Evolutionary conservation across 2,888 invertebrate genomes (phyloP), one percentile per base, ranked within the genome.

Genomic region (Automeris io): DNA sequence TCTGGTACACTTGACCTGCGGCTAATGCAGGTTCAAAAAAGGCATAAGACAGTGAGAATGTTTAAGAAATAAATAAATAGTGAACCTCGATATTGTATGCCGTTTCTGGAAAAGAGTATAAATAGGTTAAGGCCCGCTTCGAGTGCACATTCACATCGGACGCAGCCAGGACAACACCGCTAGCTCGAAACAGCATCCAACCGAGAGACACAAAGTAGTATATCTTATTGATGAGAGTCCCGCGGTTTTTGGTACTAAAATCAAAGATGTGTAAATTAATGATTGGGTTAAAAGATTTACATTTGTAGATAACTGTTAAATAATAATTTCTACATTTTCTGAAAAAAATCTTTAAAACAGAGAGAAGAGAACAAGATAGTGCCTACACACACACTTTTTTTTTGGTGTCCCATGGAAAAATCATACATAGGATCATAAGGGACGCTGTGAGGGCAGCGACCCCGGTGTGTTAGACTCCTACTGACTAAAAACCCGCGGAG

Each of bases 131-230:
- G 0, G 88, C 88, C 8, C 71, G 59, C 32, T 79, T 76, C 1
- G 91, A 90, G 48, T 89, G 87, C 7, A 87, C 68, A 39, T 88
- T 80, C 0, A 91, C 79, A 8, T 88, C 81, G 1, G 90, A 87
- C 0, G 90, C 91, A 1, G 87, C 89, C 6, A 91, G 54, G 0
- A 91, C 90, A 1, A 92, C 91, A 1, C 88, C 78, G 32, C 89
- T 82, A 0, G 91, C 90, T 46, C 92, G 78, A 31, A 88, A 72
- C 19, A 92, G 65, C 18, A 92, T 63, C 78, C 91, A 92, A 18
- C 88, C 85, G 46, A 92, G 88, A 0, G 92, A 92, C 37, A 87
- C 81, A 46, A 90, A 87, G 51, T 91, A 91, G 63, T 92, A 92
- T 2, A 88, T 49, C 2, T 80, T 81, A 47, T 88, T 86, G 5